These are phyloP conservation scores for Halcyon badia DNA, from an alignment of 2,797 vertebrate genomes.

Conservation along the genomic window DNA sequence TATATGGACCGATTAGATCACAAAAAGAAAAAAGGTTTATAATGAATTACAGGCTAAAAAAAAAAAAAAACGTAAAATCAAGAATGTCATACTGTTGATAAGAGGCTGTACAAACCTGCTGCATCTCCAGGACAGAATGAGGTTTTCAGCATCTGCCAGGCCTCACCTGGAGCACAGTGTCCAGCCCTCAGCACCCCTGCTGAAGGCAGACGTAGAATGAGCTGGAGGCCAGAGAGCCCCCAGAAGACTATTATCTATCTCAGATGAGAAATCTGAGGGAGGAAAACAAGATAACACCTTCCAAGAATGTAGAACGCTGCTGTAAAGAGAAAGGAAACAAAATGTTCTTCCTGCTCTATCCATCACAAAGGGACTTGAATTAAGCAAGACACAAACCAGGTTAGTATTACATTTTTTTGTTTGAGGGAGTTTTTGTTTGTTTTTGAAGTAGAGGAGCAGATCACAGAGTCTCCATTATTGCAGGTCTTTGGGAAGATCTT, in stretches of 20 bases:
- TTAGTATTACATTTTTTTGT: background rate
- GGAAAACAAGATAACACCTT: background rate
- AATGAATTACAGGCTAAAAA: background rate
- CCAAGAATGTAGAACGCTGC: background rate
- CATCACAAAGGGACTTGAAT: background rate
- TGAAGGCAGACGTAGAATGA: background rate
- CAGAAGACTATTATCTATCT: background rate
- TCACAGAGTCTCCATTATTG: background rate
- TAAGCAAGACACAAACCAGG: background rate
- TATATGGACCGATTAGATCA: background rate
- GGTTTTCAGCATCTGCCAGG: background rate
- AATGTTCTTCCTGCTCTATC: background rate
- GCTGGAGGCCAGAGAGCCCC: background rate
- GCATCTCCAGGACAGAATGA: background rate
- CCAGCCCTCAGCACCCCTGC: background rate
- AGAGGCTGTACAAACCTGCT: background rate
- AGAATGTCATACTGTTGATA: rapidly evolving
- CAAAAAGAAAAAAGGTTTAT: background rate
- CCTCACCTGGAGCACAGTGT: background rate
- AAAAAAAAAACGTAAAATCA: background rate
- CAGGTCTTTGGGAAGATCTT: background rate
- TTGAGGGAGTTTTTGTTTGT: background rate
- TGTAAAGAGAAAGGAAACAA: background rate
- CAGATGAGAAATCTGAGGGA: background rate
- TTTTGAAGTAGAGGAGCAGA: background rate